A percentile compares a stretch with the other conserved stretches of the same genome.
Conservation (phyloP, 2,113 vertebrate species). For the Speoplatyrhinus poulsoni region DNA sequence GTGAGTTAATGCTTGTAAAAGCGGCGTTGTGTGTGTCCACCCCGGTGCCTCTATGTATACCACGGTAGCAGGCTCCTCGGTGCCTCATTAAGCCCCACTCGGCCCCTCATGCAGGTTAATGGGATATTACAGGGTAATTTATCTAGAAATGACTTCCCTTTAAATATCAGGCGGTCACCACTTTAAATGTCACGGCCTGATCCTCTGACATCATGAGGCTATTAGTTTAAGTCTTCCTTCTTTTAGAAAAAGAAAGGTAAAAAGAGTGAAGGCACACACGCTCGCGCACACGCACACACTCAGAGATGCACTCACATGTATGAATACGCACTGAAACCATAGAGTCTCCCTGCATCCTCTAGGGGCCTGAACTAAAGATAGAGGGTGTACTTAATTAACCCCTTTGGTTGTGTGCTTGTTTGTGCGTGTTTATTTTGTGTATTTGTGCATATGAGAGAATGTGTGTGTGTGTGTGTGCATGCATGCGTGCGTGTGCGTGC, state of each 20-base stretch:
- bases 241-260: neutral
- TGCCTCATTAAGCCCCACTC: conserved; percentile 33
- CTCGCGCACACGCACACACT: conserved; percentile 4
- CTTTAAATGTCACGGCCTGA: conserved; percentile 67
- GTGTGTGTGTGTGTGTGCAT: conserved; percentile 7
- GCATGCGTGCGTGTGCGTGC: neutral
- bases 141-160: conserved; percentile 49
- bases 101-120: conserved; percentile 66
- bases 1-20: conserved; percentile 77
- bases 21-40: neutral
- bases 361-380: conserved; percentile 18
- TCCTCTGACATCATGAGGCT: conserved; percentile 52
- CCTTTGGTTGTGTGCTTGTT: conserved; percentile 32
- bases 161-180: conserved; percentile 64
- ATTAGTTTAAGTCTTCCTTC: conserved; percentile 15
- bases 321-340: neutral
- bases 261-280: neutral
- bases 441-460: conserved; percentile 2
- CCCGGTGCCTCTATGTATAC: neutral
- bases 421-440: conserved; percentile 1
- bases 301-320: conserved; percentile 3
- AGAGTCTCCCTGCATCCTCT: conserved; percentile 20
- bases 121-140: conserved; percentile 60
- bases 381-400: conserved; percentile 34
- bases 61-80: conserved; percentile 6